Percentiles rank a stretch among this genome's conserved stretches.
These are phyloP conservation scores for Epicauta chinensis DNA, from an alignment of 1,140 invertebrate species.

Conservation along the genomic window DNA sequence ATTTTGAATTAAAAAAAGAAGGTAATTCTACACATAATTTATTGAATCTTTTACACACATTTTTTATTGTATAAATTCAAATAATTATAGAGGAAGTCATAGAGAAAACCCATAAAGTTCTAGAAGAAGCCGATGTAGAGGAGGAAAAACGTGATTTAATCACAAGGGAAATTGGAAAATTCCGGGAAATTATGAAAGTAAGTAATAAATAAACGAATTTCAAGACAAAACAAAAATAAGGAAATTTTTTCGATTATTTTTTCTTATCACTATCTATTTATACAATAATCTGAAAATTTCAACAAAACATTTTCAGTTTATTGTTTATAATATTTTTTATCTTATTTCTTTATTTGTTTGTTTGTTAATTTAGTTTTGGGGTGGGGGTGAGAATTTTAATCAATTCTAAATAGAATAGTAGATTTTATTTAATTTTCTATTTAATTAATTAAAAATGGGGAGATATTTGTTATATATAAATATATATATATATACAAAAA, in stretches of 20 bases:
- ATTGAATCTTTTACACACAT: no score
- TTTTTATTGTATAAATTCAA: no score
- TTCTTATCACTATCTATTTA: background rate
- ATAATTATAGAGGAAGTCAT: slow-evolving; percentile 40
- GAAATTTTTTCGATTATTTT: background rate
- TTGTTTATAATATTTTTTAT: no score
- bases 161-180: slow-evolving; percentile 93
- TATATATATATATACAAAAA: background rate
- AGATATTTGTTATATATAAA: background rate
- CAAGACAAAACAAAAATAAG: background rate
- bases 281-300: no score
- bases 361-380: no score
- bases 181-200: slow-evolving; percentile 96
- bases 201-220: slow-evolving; percentile 30
- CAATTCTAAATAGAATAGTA: background rate
- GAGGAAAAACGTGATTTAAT: slow-evolving; percentile 96
- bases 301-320: no score
- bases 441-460: slow-evolving; percentile 5
- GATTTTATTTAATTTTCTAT: background rate
- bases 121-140: slow-evolving; percentile 83
- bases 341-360: no score
- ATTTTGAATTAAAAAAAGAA: slow-evolving; percentile 54
- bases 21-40: slow-evolving; percentile 29
- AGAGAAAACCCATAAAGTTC: slow-evolving; percentile 53
- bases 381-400: no score